Base-by-base conservation (phyloP, 1,140 invertebrate species). In the Venturia canescens region DNA sequence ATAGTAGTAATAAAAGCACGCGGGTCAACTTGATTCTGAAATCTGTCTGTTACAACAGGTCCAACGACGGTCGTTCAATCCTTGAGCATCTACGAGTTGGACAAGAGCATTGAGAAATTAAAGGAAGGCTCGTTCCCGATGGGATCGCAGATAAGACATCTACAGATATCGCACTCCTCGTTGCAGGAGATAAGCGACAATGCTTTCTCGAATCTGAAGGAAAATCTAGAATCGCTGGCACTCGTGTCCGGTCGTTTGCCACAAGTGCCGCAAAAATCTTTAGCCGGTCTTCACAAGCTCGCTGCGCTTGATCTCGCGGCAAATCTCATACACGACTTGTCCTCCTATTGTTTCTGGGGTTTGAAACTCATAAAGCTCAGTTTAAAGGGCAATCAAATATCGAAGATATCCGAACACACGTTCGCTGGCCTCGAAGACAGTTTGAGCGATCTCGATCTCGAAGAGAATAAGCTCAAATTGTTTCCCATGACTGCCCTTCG, bases 311-410 rank as follows among this genome's bases (percentile, higher is more conserved):
- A 98, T 88, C 93, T 98, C n/a, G 97, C 97, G 87, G 94, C 95
- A 72, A 98, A 98, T 89, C 93, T 96, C 84, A 97, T 98, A 63
- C 93, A 94, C 44, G 95, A 97, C 82, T 93, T 98, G 44, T 95
- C 96, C 0, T 96, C 96, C 85, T 98, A 98, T 87, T 96, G 95
- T 82, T 97, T 98, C 88, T 97, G 97, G 86, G 96, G 96, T 0
- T 91, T 98, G 80, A 94, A 95, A 27, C 90, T 98, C 44, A 94
- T 95, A 69, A 97, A 97, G 89, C 91, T 98, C 5, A 97, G 96
- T 87, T 92, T 97, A 66, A 98, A 98, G 91, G 95, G 95, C 63
- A 98, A 98, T 90, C 93, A 94, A 84, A 92, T 97, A 86, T 93
- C 94, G 66, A 94, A 95, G 83, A 95, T 97, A 87, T 95, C 95